Base-by-base conservation (phyloP, 1,140 invertebrate genomes). In the Ctenoplectra terminalis region DNA sequence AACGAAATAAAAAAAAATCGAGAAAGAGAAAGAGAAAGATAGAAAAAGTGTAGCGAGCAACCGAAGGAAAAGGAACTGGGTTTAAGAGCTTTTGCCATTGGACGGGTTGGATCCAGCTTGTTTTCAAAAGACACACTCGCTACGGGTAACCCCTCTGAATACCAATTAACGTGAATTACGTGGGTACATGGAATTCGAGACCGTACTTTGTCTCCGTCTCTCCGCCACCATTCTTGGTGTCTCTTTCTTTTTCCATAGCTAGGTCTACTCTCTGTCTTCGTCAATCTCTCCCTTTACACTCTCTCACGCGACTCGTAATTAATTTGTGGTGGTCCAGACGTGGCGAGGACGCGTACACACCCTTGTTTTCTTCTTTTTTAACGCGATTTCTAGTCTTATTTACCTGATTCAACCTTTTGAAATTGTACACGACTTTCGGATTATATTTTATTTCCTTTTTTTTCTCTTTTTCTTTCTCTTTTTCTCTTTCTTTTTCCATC, bases 151-250 rank as follows among this genome's bases (percentile, higher is more conserved):
- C 72, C 75, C 83, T 83, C 64, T 86, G 81, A 88, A 88, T 86
- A 88, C 73, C 83, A 88, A 87, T 88, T 88, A 88, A 88, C 73
- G 74, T 83, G 83, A 81, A 88, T 88, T 87, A 87, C 76, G 82
- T 70, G 82, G 80, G 34, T 85, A 83, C 58, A 67, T 54, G 77
- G 75, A 88, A 86, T 81, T 86, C 52, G 78, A 88, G 72, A 87
- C 67, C 73, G 58, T 56, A 60, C 66, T 77, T 54, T 70, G 48
- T 67, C 54, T 86, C 77, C 69, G 71, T 82, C 70, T 72, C 74
- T 81, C 82, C 34, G 63, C 23, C 46, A 48, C 63, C 48, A 50
- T 50, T n/a, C 43, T 15, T 37, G 5, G 17, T 74, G 40, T 72
- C 60, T 66, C 52, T 69, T 29, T 64, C 37, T 74, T 40, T 77